Evolutionary conservation across 1,140 invertebrate species (phyloP).

Genomic region (Nymphalis io): DNA sequence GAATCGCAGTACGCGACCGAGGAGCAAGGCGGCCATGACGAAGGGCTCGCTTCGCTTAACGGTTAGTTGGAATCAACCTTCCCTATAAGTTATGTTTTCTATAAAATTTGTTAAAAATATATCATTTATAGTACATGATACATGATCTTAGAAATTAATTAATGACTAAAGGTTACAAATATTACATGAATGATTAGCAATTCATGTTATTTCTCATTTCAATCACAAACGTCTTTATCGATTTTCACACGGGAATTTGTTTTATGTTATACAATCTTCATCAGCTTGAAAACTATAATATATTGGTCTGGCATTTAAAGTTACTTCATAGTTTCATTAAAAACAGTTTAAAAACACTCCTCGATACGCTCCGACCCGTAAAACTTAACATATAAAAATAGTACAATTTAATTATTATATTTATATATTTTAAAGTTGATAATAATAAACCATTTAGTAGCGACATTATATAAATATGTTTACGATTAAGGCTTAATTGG

Average conservation of each 20-base stretch:
- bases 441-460: neutral
- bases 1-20: constrained; percentile 84
- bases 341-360: neutral
- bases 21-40: constrained; percentile 71
- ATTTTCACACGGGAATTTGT: neutral
- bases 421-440: neutral
- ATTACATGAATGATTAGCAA: too few species aligned
- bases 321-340: neutral
- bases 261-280: neutral
- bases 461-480: neutral
- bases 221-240: neutral
- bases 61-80: constrained; percentile 75
- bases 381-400: neutral
- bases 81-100: too few species aligned
- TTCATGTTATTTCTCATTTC: too few species aligned
- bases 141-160: too few species aligned
- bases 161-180: too few species aligned
- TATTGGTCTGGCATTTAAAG: neutral
- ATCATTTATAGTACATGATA: too few species aligned
- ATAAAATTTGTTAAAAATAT: too few species aligned
- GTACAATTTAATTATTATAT: neutral
- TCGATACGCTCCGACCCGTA: constrained; percentile 14
- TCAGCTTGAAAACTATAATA: too few species aligned
- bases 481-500: neutral
- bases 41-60: constrained; percentile 85